Base-by-base conservation (phyloP, 2,113 vertebrate species). In the Lampris incognitus region DNA sequence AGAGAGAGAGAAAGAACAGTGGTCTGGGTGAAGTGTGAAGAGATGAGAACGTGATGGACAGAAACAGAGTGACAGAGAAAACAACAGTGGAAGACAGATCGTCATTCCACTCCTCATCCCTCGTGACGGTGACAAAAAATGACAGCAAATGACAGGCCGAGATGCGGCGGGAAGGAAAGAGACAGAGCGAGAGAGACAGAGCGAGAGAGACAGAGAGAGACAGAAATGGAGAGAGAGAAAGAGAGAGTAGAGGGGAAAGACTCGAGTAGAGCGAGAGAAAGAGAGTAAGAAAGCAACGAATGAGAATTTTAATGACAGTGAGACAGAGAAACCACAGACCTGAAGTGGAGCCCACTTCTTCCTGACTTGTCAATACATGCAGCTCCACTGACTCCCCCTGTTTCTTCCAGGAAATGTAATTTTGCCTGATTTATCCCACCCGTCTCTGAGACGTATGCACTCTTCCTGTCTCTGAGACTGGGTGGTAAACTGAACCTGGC, bases 381-480 rank as follows among this genome's bases (percentile, higher is more conserved):
- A 73, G 72, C 60, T 69, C 51, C 72, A 79, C 83, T 69, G 81
- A 86, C 82, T 90, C 68, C 46, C 6, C 36, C 70, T 6, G 69
- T 57, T 71, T 50, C 51, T 84, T 85, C 66, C 36, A 74, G 73
- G 82, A 87, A 89, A 89, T 76, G 11, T 63, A 82, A 76, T 85
- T 62, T 70, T 72, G 61, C 64, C 71, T 84, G 88, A 88, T 82
- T 76, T 85, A 90, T 79, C 38, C 73, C 54, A 46, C 8, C 70
- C 52, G 46, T 74, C 76, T 81, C 72, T 42, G 50, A 86, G 59
- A 83, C 36, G 60, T 24, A 24, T 24, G 24, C 50, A 77, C 36
- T 67, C 39, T 59, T 60, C 55, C 46, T 61, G 48, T 74, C 51
- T 8, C n/a, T 6, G 9, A 42, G 52, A 61, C 60, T 80, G 7